phyloP scores from a whole-genome alignment of 37 sponge, comb jelly and placozoan genomes.

The Ephydatia muelleri region DNA sequence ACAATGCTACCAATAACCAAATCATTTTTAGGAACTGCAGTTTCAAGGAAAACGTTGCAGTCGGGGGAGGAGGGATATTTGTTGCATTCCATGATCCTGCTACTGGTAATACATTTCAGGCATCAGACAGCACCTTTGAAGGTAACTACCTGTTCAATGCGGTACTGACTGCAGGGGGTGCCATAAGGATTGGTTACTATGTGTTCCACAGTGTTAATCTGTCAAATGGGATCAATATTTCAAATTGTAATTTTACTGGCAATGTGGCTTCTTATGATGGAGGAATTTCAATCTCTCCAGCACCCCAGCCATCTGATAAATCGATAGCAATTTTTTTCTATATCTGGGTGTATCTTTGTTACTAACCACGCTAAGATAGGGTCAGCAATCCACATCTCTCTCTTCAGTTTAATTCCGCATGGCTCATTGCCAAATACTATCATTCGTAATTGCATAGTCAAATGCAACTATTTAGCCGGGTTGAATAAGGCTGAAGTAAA shows the following conservation, averaged over 20 bases:
- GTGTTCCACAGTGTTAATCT: too few relatives aligned
- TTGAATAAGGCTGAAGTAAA: background rate
- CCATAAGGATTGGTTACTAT: slow-evolving; percentile 20
- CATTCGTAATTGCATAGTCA: slow-evolving; percentile 13
- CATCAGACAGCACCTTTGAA: background rate
- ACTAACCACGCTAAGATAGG: slow-evolving; percentile 43
- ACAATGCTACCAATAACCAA: slow-evolving; percentile 20
- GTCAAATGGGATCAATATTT: background rate
- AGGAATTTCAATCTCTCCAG: slow-evolving; percentile 23
- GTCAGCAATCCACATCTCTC: slow-evolving; percentile 25
- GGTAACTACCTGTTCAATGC: slow-evolving; percentile 15
- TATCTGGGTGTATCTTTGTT: background rate
- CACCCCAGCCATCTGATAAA: background rate
- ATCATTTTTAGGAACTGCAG: slow-evolving; percentile 17
- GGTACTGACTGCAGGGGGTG: slow-evolving; percentile 47
- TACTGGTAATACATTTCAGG: slow-evolving; percentile 3
- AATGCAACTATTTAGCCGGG: slow-evolving; percentile 7
- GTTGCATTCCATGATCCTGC: slow-evolving; percentile 40
- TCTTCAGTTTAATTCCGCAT: background rate
- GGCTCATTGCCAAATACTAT: slow-evolving; percentile 8
- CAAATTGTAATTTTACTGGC: background rate
- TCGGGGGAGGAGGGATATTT: slow-evolving; percentile 60
- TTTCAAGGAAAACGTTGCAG: slow-evolving; percentile 28
- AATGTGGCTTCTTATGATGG: slow-evolving; percentile 42
- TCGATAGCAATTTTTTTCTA: background rate